Evolutionary conservation across 2,888 invertebrate genomes (phyloP), one percentile per base, ranked within the genome.

Genomic region (Busseola fusca): DNA sequence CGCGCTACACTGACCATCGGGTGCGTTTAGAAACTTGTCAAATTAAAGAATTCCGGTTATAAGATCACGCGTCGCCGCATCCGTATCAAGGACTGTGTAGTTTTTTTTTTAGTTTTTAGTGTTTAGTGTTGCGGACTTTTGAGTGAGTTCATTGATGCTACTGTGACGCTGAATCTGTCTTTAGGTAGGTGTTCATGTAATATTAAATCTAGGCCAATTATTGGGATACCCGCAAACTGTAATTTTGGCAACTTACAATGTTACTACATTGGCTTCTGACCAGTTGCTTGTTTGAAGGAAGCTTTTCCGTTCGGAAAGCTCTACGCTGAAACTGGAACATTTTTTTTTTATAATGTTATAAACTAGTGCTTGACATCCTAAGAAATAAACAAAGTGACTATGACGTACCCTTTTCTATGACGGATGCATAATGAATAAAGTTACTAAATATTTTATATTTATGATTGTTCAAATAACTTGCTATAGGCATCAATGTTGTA

Each of bases 1-100:
- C 95, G 93, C 94, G 95, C 88, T 92, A 95, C 94, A 90, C 92
- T 94, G 93, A 88, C 90, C 93, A 91, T 91, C 87, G 86, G 90
- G 87, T 88, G 86, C 89, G 89, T 89, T 91, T 90, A 90, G 91
- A 91, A 91, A 94, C 93, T 93, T 93, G 94, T 90, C 93, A 90
- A 93, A 93, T 94, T 93, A 93, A 93, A 93, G 93, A 94, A 93
- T 91, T 88, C 89, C 89, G 88, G 89, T 88, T 88, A 86, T 83
- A 84, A 86, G 88, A 87, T 86, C 81, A 90, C 90, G 90, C 89
- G 90, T 87, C 87, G 87, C 81, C 83, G 86, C 84, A 87, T 84
- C 84, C 85, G 81, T 87, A 76, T 76, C 74, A 82, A 86, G 92
- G 91, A 93, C 93, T 92, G 93, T 93, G 92, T 85, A 85, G 86